Percentiles rank a stretch among this genome's conserved stretches.
Evolutionary conservation across 2,797 vertebrate species (phyloP).

Genomic region (Oophaga sylvatica): DNA sequence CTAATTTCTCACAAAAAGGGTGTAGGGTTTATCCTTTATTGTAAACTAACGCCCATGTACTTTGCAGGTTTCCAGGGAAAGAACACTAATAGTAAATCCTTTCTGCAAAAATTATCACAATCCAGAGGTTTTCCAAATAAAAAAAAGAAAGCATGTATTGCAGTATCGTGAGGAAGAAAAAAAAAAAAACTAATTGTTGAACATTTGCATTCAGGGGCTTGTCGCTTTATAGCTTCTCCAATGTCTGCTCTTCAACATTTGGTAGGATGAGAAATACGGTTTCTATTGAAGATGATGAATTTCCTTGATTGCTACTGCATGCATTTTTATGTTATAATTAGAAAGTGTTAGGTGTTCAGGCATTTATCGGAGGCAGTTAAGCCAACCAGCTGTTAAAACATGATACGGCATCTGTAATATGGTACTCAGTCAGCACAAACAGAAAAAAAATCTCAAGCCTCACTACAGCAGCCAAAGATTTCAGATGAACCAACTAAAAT

Average conservation of each 20-base stretch:
- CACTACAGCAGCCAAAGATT: slow-evolving; percentile 8
- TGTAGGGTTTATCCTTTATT: not conserved
- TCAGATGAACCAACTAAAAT: slow-evolving; percentile 30
- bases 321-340: slow-evolving; percentile 55
- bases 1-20: not conserved
- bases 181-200: slow-evolving; percentile 20
- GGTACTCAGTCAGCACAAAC: slow-evolving; percentile 68
- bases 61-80: slow-evolving; percentile 47
- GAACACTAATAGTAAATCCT: slow-evolving; percentile 64
- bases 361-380: slow-evolving; percentile 64
- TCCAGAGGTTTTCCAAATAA: not conserved
- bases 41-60: slow-evolving; percentile 11
- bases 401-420: slow-evolving; percentile 66
- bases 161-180: slow-evolving; percentile 21
- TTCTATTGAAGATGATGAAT: slow-evolving; percentile 55
- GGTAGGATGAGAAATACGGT: slow-evolving; percentile 29
- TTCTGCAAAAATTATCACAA: slow-evolving; percentile 53
- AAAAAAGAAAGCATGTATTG: slow-evolving; percentile 38
- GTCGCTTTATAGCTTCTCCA: slow-evolving; percentile 63
- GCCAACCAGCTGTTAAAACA: slow-evolving; percentile 65
- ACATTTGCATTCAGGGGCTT: slow-evolving; percentile 53
- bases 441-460: slow-evolving; percentile 68
- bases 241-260: slow-evolving; percentile 63
- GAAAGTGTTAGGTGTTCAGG: slow-evolving; percentile 59
- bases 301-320: slow-evolving; percentile 56